Evolutionary conservation across 1,140 invertebrate genomes (phyloP).

Genomic region (Drosophila repleta): DNA sequence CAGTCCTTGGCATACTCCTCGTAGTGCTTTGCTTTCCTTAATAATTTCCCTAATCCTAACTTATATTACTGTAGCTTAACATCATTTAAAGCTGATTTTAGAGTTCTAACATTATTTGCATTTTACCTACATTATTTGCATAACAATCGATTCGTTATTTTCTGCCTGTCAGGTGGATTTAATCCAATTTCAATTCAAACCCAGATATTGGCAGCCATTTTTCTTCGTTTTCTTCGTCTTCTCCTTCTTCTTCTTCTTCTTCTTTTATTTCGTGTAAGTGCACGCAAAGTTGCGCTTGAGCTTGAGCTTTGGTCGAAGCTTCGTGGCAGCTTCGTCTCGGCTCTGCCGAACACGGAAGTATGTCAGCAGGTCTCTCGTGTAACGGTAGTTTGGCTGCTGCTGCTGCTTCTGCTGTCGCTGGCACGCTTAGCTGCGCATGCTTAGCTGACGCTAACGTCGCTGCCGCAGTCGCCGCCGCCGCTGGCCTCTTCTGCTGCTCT

Average conservation of each 20-base stretch:
- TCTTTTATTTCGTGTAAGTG: constrained; percentile 27
- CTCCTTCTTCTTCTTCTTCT: too few relatives aligned
- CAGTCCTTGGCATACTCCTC: too few relatives aligned
- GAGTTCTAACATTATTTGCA: not conserved
- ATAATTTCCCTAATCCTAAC: too few relatives aligned
- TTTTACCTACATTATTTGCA: not conserved
- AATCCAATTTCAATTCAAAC: constrained; percentile 9
- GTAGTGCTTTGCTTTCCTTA: too few relatives aligned
- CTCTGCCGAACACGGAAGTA: constrained; percentile 82
- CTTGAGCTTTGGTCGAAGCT: constrained; percentile 28
- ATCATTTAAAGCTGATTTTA: not conserved
- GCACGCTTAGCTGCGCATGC: constrained; percentile 77
- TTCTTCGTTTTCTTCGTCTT: not conserved
- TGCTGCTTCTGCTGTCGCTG: constrained; percentile 31
- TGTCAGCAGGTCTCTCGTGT: constrained; percentile 84
- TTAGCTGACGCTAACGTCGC: constrained; percentile 56
- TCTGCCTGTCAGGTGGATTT: constrained; percentile 2
- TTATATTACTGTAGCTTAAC: too few relatives aligned
- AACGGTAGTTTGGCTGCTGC: constrained; percentile 79
- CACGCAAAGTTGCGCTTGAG: constrained; percentile 32
- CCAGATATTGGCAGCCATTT: constrained; percentile 18
- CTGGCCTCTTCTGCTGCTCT: constrained; percentile 27
- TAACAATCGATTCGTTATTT: not conserved
- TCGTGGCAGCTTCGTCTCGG: constrained; percentile 39
- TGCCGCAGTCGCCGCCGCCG: constrained; percentile 13